phyloP scores from a whole-genome alignment of 2,888 invertebrate species.

The Calliopum simillimum region DNA sequence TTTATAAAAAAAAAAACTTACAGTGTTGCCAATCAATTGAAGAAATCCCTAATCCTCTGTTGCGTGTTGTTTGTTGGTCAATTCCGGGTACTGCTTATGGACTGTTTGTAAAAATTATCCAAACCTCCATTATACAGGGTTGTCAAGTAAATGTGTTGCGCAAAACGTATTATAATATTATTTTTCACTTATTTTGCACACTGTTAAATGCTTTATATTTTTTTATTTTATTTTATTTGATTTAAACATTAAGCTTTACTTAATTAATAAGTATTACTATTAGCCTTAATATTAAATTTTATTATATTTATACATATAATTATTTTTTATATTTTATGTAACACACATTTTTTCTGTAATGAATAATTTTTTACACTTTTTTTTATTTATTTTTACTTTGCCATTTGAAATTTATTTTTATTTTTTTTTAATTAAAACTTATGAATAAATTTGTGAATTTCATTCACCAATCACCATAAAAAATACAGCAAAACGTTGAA shows the following conservation, averaged over 20 bases:
- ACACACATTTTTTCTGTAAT: constrained; percentile 36
- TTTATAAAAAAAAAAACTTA: background rate
- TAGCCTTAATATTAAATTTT: background rate
- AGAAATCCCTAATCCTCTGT: no score
- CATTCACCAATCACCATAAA: constrained; percentile 13
- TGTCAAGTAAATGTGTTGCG: background rate
- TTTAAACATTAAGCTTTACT: no score
- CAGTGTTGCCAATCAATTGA: no score
- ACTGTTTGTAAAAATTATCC: constrained; percentile 34
- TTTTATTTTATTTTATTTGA: no score
- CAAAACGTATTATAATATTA: no score
- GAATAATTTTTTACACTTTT: constrained; percentile 25
- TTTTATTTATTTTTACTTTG: constrained; percentile 35
- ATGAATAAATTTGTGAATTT: constrained; percentile 29
- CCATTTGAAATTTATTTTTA: constrained; percentile 21
- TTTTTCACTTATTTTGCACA: no score
- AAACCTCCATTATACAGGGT: constrained; percentile 35
- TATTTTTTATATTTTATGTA: constrained; percentile 10
- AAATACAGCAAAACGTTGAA: constrained; percentile 15
- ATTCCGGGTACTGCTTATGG: constrained; percentile 29
- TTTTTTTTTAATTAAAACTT: constrained; percentile 33
- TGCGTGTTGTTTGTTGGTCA: background rate
- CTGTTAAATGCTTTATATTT: no score
- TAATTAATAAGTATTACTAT: no score
- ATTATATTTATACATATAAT: constrained; percentile 8